These are phyloP conservation scores for Melanitta fusca DNA, from an alignment of 2,797 vertebrate genomes.

Conservation along the genomic window DNA sequence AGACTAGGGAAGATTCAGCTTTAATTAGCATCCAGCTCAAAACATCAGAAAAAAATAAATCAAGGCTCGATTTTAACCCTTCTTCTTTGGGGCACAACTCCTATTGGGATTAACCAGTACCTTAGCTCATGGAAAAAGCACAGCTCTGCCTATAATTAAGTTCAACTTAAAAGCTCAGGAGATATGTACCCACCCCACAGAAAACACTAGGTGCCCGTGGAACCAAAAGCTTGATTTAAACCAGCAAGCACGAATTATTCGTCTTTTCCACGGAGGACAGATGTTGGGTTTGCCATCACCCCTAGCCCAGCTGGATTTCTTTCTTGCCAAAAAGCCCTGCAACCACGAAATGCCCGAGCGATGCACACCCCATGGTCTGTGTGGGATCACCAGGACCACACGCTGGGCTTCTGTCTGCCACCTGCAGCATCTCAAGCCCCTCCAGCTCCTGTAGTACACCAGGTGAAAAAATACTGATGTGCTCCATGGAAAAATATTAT, in stretches of 20 bases:
- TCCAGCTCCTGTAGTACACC: too few relatives aligned
- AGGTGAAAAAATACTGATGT: neutral
- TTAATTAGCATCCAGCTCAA: constrained; percentile 1
- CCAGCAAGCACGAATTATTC: neutral
- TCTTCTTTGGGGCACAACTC: neutral
- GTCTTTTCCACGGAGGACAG: neutral
- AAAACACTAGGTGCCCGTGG: neutral
- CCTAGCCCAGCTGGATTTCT: neutral
- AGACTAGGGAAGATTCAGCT: neutral
- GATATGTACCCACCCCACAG: neutral
- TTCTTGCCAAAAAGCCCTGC: neutral
- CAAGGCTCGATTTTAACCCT: neutral
- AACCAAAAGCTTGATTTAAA: neutral
- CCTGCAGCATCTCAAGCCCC: neutral
- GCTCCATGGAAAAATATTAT: neutral
- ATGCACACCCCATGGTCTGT: neutral
- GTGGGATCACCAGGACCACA: neutral
- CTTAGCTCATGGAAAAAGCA: neutral
- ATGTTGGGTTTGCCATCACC: neutral
- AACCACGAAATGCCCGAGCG: neutral
- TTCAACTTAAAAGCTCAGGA: neutral
- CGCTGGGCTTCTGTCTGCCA: neutral
- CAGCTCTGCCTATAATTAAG: neutral
- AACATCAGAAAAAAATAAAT: neutral
- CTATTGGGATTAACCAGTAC: neutral